Conservation (phyloP, 1,140 invertebrate genomes). For the Trichomalopsis sarcophagae region DNA sequence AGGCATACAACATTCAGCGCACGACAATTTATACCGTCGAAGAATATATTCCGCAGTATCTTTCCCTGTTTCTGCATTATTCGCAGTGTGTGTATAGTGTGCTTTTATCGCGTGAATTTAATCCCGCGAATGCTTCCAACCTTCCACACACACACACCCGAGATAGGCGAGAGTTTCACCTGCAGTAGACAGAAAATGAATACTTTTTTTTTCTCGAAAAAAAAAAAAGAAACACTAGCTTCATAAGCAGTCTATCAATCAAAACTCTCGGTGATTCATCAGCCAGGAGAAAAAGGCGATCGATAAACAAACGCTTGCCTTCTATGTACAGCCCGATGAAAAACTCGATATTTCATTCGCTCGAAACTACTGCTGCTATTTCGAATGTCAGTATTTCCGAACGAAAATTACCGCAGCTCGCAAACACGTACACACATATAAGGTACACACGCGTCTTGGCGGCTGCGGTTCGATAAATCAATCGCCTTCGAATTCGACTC, state of each 20-base stretch:
- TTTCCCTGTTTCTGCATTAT: neutral
- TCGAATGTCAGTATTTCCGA: neutral
- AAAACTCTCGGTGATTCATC: neutral
- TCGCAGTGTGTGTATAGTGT: neutral
- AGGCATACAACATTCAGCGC: neutral
- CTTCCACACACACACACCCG: no score
- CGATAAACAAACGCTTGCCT: no score
- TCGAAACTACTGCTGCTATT: neutral
- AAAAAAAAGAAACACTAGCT: neutral
- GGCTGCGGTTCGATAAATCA: conserved; percentile 3
- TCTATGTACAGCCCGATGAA: no score
- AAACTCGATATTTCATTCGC: no score
- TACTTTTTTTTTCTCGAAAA: neutral
- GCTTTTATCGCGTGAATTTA: neutral
- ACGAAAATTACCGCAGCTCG: neutral
- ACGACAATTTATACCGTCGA: neutral
- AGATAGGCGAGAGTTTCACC: neutral
- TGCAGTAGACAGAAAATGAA: neutral
- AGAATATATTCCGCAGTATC: neutral
- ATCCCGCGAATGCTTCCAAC: no score
- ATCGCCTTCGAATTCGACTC: neutral
- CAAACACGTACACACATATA: neutral
- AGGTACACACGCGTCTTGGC: neutral
- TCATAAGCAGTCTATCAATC: neutral
- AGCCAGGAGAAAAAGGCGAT: no score